phyloP scores from a whole-genome alignment of 2,113 vertebrate species.

The Shinisaurus crocodilurus region DNA sequence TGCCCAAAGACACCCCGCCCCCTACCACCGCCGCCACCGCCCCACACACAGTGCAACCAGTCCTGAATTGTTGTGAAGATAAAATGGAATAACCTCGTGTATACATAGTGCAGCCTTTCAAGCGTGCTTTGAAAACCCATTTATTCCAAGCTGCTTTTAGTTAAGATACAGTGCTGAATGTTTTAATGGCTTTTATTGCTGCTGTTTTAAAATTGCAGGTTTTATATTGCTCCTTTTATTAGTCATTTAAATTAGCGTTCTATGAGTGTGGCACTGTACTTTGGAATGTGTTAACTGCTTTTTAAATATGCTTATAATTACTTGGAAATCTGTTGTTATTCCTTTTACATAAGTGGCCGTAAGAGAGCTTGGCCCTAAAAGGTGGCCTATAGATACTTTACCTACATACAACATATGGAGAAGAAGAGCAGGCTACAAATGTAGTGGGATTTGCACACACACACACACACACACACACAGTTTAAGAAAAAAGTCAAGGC shows the following conservation, averaged over 20 bases:
- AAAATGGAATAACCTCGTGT: neutral
- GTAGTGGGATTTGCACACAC: too few species aligned
- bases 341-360: neutral
- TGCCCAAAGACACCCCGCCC: neutral
- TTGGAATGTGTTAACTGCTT: neutral
- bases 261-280: neutral
- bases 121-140: neutral
- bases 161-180: neutral
- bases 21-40: too few species aligned
- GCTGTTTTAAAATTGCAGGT: neutral
- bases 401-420: too few species aligned
- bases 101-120: neutral
- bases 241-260: neutral
- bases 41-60: neutral
- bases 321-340: neutral
- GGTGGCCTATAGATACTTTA: neutral
- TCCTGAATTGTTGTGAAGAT: too few species aligned
- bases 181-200: neutral
- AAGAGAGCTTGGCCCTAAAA: neutral
- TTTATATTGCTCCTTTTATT: neutral
- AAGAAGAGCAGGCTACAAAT: neutral
- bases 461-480: too few species aligned
- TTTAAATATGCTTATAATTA: neutral
- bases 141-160: neutral
- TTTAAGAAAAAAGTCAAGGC: too few species aligned